These are phyloP conservation scores for Drosophila prolongata DNA, from an alignment of 2,888 invertebrate species.

Conservation along the genomic window DNA sequence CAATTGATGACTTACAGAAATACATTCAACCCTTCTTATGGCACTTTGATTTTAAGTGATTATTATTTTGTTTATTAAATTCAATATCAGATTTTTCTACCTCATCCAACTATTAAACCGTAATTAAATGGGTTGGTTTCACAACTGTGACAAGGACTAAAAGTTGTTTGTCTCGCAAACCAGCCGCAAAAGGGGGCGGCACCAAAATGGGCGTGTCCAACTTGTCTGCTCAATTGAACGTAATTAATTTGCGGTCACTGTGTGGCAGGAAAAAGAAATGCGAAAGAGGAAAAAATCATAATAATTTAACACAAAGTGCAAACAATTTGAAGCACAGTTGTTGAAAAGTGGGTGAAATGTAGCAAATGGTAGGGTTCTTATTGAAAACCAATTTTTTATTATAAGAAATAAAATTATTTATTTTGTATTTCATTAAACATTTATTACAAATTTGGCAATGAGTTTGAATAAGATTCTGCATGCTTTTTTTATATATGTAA, in stretches of 20 bases:
- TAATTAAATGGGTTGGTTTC: too few relatives aligned
- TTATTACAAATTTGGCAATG: too few relatives aligned
- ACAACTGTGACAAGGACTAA: background rate
- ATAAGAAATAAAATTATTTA: too few relatives aligned
- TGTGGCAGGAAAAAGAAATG: background rate
- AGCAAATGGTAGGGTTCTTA: background rate
- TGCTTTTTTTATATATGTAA: too few relatives aligned
- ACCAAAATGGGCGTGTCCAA: conserved; percentile 1
- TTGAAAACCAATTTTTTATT: background rate
- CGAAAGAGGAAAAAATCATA: background rate
- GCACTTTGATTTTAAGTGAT: too few relatives aligned
- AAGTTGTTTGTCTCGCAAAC: background rate
- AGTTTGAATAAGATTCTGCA: too few relatives aligned
- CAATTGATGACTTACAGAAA: too few relatives aligned
- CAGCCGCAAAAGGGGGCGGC: conserved; percentile 13
- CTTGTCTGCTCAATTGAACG: conserved; percentile 25
- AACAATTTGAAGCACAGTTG: conserved; percentile 11
- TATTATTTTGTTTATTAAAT: too few relatives aligned
- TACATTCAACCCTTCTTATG: too few relatives aligned
- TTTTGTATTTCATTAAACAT: background rate
- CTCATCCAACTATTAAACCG: too few relatives aligned
- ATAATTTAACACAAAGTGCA: conserved; percentile 14
- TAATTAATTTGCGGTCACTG: conserved; percentile 37
- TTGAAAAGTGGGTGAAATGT: background rate
- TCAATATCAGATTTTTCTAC: too few relatives aligned